Evolutionary conservation across 1,140 invertebrate species (phyloP).

Genomic region (Rhynchophorus ferrugineus): DNA sequence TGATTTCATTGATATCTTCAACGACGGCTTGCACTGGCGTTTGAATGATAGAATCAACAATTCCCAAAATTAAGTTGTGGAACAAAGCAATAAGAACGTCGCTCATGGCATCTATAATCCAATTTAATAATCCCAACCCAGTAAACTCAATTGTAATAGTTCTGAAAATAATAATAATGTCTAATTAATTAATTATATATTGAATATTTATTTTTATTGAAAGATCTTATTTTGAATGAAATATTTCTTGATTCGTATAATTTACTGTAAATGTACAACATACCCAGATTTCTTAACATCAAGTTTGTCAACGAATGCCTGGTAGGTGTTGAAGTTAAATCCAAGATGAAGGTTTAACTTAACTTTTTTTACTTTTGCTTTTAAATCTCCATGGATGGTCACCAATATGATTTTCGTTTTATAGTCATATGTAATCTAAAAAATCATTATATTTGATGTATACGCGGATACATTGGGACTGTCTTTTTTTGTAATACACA

Average conservation of each 20-base stretch:
- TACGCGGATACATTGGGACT: too few species aligned
- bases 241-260: background rate
- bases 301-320: slow-evolving; percentile 13
- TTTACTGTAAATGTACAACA: too few species aligned
- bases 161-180: slow-evolving; percentile 19
- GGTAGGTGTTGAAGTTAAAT: slow-evolving; percentile 16
- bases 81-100: slow-evolving; percentile 41
- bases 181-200: background rate
- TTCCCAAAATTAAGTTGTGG: slow-evolving; percentile 40
- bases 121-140: slow-evolving; percentile 43
- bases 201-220: too few species aligned
- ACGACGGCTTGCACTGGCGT: slow-evolving; percentile 13
- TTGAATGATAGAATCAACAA: slow-evolving; percentile 13
- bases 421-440: slow-evolving; percentile 21
- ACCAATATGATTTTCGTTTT: slow-evolving; percentile 18
- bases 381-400: slow-evolving; percentile 12
- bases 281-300: slow-evolving; percentile 26
- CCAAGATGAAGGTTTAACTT: slow-evolving; percentile 21
- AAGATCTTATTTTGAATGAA: too few species aligned
- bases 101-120: slow-evolving; percentile 43
- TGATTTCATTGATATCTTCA: slow-evolving; percentile 5
- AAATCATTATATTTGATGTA: too few species aligned
- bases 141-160: slow-evolving; percentile 41
- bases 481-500: too few species aligned
- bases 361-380: slow-evolving; percentile 21